A percentile compares a stretch with the other conserved stretches of the same genome.
phyloP scores from a whole-genome alignment of 2,888 invertebrate species.

The Nemurella pictetii region DNA sequence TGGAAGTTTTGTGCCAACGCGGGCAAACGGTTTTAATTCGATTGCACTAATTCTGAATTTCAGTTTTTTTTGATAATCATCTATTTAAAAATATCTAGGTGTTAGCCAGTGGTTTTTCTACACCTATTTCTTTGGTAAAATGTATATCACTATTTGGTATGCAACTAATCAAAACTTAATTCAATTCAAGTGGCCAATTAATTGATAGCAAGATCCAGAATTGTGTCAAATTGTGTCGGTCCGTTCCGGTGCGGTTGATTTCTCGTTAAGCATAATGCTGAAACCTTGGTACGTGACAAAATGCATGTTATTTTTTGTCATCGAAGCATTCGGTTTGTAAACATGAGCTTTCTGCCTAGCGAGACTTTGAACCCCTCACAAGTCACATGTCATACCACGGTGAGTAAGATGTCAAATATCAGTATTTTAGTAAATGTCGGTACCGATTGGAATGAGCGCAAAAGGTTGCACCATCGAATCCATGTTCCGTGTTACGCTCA shows the following conservation, averaged over 20 bases:
- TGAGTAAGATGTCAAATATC: background rate
- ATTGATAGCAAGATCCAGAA: background rate
- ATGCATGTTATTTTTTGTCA: background rate
- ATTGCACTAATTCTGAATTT: too few relatives aligned
- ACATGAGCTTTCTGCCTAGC: background rate
- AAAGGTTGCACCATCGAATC: background rate
- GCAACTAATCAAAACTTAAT: background rate
- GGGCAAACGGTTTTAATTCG: too few relatives aligned
- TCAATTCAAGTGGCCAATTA: background rate
- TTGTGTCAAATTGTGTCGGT: background rate
- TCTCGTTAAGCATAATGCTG: background rate
- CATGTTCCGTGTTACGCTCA: background rate
- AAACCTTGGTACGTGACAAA: background rate
- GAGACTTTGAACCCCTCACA: background rate
- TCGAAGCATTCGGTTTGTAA: background rate
- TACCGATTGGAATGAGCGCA: background rate
- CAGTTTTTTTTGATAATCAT: too few relatives aligned
- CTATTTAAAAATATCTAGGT: too few relatives aligned
- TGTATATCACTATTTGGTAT: background rate
- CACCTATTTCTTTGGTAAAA: background rate
- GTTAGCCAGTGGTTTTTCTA: too few relatives aligned
- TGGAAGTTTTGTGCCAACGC: background rate
- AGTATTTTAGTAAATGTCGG: background rate
- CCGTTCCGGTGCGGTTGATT: background rate
- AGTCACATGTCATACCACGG: background rate